phyloP scores from a whole-genome alignment of 2,888 invertebrate species.

The Caradrina clavipalpis region DNA sequence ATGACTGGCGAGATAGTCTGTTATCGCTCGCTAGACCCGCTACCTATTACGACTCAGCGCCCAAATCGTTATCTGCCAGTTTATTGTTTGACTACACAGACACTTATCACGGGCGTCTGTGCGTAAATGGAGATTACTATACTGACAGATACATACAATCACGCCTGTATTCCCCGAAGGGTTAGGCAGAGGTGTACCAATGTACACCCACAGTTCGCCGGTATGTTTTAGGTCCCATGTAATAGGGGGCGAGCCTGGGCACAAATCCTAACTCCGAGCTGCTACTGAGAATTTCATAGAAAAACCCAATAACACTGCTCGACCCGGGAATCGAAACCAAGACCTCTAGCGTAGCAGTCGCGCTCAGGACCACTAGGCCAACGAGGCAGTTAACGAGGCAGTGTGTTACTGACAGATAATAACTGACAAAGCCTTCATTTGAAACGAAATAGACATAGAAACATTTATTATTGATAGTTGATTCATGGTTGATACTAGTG shows the following conservation, averaged over 20 bases:
- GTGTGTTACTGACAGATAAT: conserved; percentile 42
- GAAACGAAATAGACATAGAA: neutral
- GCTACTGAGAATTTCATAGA: too few species aligned
- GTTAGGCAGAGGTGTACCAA: too few species aligned
- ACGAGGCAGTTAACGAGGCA: too few species aligned
- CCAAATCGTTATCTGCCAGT: conserved; percentile 41
- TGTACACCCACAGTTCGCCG: too few species aligned
- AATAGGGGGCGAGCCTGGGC: too few species aligned
- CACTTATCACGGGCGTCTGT: conserved; percentile 33
- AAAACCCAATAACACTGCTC: too few species aligned
- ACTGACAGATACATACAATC: conserved; percentile 44
- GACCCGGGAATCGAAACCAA: too few species aligned
- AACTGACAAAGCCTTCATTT: neutral
- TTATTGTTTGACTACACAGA: conserved; percentile 41
- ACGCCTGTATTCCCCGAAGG: too few species aligned
- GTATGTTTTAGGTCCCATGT: too few species aligned
- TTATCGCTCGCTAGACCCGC: neutral
- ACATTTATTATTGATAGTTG: neutral
- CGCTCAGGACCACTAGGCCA: too few species aligned
- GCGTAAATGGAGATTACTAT: conserved; percentile 39
- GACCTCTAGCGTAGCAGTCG: too few species aligned
- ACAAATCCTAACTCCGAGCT: too few species aligned
- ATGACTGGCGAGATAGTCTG: neutral
- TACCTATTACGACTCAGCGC: conserved; percentile 14
- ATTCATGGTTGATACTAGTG: neutral